These are phyloP conservation scores for Azemiops feae DNA, from an alignment of 2,113 vertebrate species.

Conservation along the genomic window DNA sequence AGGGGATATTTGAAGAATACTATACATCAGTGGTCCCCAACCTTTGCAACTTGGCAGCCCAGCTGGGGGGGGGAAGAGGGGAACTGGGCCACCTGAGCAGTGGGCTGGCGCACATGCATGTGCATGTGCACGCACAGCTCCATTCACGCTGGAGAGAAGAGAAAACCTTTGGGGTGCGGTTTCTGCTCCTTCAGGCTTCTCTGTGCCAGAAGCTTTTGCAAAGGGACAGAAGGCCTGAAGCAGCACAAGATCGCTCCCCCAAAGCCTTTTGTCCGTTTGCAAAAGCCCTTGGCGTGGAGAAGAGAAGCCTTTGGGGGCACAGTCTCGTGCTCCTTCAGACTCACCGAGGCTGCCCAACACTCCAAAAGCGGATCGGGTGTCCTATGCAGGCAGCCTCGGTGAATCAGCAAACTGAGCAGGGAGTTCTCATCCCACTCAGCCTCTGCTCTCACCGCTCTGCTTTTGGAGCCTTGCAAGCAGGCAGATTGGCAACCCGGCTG, in stretches of 20 bases:
- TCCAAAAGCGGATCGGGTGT: not conserved
- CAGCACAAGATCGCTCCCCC: not conserved
- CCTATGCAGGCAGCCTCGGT: not conserved
- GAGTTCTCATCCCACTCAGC: not conserved
- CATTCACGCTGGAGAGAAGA: not conserved
- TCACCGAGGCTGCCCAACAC: not conserved
- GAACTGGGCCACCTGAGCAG: not conserved
- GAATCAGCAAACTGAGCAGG: not conserved
- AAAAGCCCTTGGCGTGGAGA: not conserved
- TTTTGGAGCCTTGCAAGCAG: not conserved
- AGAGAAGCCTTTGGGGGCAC: not conserved
- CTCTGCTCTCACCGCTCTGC: not conserved
- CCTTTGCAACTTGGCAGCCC: not conserved
- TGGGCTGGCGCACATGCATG: too few species aligned
- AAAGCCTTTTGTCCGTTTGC: not conserved
- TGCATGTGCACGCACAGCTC: fast-evolving
- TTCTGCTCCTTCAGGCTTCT: not conserved
- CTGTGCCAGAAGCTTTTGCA: not conserved
- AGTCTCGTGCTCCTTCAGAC: not conserved
- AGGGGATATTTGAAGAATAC: not conserved
- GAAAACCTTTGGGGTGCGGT: not conserved
- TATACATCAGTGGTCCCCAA: not conserved
- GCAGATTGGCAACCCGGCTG: not conserved
- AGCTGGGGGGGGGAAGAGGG: not conserved
- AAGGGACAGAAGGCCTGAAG: not conserved